Evolutionary conservation across 2,797 vertebrate genomes (phyloP).

Genomic region (Gallirallus australis): DNA sequence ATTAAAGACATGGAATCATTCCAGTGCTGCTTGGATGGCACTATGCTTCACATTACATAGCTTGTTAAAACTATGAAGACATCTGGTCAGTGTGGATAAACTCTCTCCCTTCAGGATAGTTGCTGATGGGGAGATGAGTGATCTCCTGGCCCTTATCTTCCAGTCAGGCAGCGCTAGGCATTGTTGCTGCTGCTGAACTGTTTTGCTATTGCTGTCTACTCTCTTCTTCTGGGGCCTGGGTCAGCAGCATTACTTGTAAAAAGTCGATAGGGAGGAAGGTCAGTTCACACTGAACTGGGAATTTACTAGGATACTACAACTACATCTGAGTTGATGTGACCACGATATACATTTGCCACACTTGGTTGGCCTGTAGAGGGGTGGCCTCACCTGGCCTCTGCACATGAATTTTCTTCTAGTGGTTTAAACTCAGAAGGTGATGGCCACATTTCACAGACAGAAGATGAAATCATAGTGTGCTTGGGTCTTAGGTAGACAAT

Average conservation of each 20-base stretch:
- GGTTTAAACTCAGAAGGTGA: not conserved
- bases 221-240: not conserved
- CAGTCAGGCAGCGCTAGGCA: not conserved
- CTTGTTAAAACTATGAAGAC: not conserved
- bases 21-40: not conserved
- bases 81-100: not conserved
- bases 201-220: not conserved
- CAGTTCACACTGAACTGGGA: not conserved
- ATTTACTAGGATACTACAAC: accelerated
- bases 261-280: not conserved
- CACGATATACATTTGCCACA: too few species aligned
- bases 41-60: not conserved
- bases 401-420: not conserved
- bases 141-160: not conserved
- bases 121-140: not conserved
- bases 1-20: not conserved
- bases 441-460: not conserved
- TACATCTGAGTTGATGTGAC: not conserved
- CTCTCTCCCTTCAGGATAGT: not conserved
- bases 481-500: not conserved
- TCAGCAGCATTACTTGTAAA: not conserved
- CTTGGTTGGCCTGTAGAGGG: not conserved
- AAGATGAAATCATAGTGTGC: not conserved
- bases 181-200: not conserved
- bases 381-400: not conserved